Evolutionary conservation across 1,140 invertebrate species (phyloP).

Genomic region (Mycetomoellerius zeteki): DNA sequence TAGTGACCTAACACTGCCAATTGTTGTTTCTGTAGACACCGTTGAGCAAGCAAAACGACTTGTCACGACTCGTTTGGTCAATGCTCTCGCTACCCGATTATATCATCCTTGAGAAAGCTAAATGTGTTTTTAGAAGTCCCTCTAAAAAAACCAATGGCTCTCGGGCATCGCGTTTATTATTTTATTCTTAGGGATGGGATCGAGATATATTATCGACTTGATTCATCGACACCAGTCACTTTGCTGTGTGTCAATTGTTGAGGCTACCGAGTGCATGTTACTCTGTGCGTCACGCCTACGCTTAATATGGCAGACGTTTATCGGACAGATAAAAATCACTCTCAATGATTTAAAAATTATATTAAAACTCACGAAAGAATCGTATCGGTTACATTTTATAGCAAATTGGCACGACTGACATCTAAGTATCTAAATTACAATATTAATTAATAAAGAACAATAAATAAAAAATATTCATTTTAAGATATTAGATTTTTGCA

Average conservation of each 20-base stretch:
- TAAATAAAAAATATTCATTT: not conserved
- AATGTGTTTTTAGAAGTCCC: not conserved
- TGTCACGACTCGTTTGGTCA: constrained; percentile 13
- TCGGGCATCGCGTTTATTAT: not conserved
- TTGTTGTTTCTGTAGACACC: constrained; percentile 44
- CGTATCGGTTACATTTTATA: not conserved
- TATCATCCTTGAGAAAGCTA: constrained; percentile 13
- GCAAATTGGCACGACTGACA: not conserved
- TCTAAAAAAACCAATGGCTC: not conserved
- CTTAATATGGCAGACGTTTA: constrained; percentile 63
- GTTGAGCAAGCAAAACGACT: constrained; percentile 34
- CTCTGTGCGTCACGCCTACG: constrained; percentile 68
- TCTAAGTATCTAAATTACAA: not conserved
- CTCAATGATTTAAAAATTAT: constrained; percentile 54
- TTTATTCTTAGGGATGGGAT: not conserved
- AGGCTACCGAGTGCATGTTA: constrained; percentile 62
- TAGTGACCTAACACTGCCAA: constrained; percentile 52
- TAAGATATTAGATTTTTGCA: not conserved
- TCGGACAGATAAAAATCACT: constrained; percentile 57
- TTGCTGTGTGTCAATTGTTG: constrained; percentile 23
- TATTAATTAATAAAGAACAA: not conserved
- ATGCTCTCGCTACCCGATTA: constrained; percentile 4
- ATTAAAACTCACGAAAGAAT: not conserved
- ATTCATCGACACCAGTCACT: constrained; percentile 56
- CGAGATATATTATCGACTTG: constrained; percentile 15